Percentiles rank a stretch among this genome's conserved stretches.
Evolutionary conservation across 2,113 vertebrate genomes (phyloP).

Genomic region (Cariama cristata): DNA sequence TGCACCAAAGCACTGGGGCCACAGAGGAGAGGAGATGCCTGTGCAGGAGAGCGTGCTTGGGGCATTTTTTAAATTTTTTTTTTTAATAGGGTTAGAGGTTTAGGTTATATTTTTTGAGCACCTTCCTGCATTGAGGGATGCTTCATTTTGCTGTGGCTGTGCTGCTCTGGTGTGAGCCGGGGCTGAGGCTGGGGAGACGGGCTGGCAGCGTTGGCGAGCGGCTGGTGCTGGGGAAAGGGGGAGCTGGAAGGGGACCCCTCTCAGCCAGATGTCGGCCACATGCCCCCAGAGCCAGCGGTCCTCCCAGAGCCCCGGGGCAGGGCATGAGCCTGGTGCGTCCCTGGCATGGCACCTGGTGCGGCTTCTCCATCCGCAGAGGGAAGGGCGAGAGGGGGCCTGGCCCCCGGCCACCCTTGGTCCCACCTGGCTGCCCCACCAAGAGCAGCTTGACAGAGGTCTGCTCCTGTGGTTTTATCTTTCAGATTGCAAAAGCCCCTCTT

Average conservation of each 20-base stretch:
- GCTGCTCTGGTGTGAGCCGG: not conserved
- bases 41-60: rapidly evolving
- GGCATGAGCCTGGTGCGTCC: not conserved
- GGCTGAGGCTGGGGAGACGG: not conserved
- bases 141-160: not conserved
- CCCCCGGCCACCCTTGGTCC: not conserved
- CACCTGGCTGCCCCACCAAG: not conserved
- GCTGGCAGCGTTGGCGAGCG: not conserved
- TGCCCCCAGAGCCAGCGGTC: not conserved
- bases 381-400: not conserved
- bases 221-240: not conserved
- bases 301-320: not conserved
- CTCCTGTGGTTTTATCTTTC: not conserved
- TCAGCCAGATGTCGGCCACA: not conserved
- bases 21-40: not conserved
- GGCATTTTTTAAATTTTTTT: not conserved
- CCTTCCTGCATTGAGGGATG: not conserved
- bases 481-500: not conserved
- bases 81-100: not conserved
- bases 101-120: not conserved
- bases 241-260: not conserved
- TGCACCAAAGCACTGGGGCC: not conserved
- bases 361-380: not conserved
- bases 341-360: rapidly evolving
- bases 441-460: not conserved